Base-by-base conservation (phyloP, 1,140 invertebrate genomes). In the Cyrtorhinus lividipennis region DNA sequence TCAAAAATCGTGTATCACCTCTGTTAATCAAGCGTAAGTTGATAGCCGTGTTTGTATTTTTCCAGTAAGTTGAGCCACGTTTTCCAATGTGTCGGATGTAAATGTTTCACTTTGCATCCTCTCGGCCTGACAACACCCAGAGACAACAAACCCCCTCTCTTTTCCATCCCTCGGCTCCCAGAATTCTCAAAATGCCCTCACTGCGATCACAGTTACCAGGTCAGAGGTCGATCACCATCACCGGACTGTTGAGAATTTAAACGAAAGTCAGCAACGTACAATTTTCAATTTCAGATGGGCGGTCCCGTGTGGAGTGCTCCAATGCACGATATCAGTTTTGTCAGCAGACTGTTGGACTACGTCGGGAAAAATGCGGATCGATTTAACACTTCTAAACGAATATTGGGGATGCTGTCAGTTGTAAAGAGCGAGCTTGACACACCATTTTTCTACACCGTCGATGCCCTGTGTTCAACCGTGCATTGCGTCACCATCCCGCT, bases 251-350 rank as follows among this genome's bases (percentile, higher is more conserved):
- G n/a, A n/a, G n/a, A n/a, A n/a, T n/a, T n/a, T n/a, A n/a, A n/a
- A n/a, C n/a, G n/a, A n/a, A n/a, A n/a, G n/a, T n/a, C n/a, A n/a
- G n/a, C n/a, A n/a, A n/a, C n/a, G n/a, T n/a, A n/a, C n/a, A n/a
- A n/a, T n/a, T n/a, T n/a, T n/a, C n/a, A n/a, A 45, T 74, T 72
- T 24, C 71, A 88, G 81, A 74, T 96, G 63, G 93, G 90, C 38
- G 96, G 96, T 18, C 96, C 96, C 0, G 86, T 99, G 65, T 99
- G 95, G 92, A 81, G 84, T 2, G 88, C 81, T 12, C 83, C 85
- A 12, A 78, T 98, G 27, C 92, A 98, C 72, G 79, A 92, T 69
- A 72, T 75, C 61, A 71, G 77, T 0, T 99, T 98, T 75, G 81
- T 98, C 0, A 60, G 73, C 1, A 72, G 76, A 45, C 67, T 86